Conservation (phyloP, 2,888 invertebrate species). For the Drosophila mimetica region DNA sequence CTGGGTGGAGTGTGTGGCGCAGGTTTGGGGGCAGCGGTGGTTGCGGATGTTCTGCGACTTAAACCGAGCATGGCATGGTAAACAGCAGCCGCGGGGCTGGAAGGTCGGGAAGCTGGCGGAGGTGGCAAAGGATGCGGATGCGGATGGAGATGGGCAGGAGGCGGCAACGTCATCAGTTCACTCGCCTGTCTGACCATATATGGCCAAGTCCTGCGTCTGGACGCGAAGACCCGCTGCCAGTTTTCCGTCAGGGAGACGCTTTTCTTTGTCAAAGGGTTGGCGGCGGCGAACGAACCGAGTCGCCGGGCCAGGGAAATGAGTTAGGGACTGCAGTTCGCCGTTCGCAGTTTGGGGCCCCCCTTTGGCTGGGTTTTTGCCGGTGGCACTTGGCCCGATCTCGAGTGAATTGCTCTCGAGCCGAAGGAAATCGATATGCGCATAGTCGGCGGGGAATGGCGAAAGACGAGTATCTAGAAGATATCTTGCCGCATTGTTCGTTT, state of each 20-base stretch:
- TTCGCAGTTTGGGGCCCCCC: conserved; percentile 61
- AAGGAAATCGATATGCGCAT: conserved; percentile 61
- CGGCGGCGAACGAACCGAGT: conserved; percentile 11
- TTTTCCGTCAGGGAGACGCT: conserved; percentile 61
- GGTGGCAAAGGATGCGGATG: conserved; percentile 8
- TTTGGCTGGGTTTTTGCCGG: conserved; percentile 45
- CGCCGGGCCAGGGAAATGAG: conserved; percentile 30
- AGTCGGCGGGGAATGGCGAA: conserved; percentile 48
- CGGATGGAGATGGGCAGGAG: not conserved
- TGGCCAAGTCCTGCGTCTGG: conserved; percentile 64
- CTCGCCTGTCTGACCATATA: conserved; percentile 50
- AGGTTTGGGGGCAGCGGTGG: conserved; percentile 11
- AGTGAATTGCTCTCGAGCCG: conserved; percentile 75
- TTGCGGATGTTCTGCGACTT: conserved; percentile 58
- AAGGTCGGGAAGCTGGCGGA: conserved; percentile 26
- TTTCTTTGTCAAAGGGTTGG: conserved; percentile 66
- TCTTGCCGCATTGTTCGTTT: conserved; percentile 27
- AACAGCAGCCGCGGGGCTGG: conserved; percentile 53
- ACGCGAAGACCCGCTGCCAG: conserved; percentile 56
- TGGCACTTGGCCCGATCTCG: conserved; percentile 74
- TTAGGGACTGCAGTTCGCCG: conserved; percentile 41
- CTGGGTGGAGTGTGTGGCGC: conserved; percentile 5
- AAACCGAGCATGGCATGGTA: conserved; percentile 64
- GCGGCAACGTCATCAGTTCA: conserved; percentile 48
- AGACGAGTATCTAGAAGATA: conserved; percentile 37